These are phyloP conservation scores for Trimorus sp. DNA, from an alignment of 2,888 invertebrate genomes.

Conservation along the genomic window DNA sequence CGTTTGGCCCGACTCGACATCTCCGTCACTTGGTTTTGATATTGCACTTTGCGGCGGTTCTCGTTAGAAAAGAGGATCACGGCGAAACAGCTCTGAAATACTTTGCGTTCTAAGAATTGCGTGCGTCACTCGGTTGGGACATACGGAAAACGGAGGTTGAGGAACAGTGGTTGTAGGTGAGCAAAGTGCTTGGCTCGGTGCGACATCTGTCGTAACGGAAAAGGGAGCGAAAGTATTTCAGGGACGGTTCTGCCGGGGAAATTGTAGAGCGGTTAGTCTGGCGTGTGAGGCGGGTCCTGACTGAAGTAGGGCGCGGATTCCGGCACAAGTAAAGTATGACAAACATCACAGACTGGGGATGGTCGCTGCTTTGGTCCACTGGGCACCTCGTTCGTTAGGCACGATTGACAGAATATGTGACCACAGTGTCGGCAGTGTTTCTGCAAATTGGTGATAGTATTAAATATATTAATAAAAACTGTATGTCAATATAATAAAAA, in stretches of 20 bases:
- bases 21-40: slow-evolving; percentile 65
- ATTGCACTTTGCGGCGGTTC: slow-evolving; percentile 73
- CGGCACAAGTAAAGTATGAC: slow-evolving; percentile 97
- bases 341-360: slow-evolving; percentile 97
- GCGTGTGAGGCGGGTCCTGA: slow-evolving; percentile 87
- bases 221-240: neutral
- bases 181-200: no score
- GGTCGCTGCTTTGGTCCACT: slow-evolving; percentile 93
- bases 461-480: no score
- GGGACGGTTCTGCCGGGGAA: slow-evolving; percentile 2
- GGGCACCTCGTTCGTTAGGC: slow-evolving; percentile 90
- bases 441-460: no score
- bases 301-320: slow-evolving; percentile 96
- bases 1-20: neutral
- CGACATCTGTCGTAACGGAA: neutral
- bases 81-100: slow-evolving; percentile 19
- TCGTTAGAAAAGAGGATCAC: slow-evolving; percentile 50
- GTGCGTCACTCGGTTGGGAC: no score
- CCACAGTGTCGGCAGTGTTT: slow-evolving; percentile 97
- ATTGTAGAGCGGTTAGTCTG: slow-evolving; percentile 71
- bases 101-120: neutral
- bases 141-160: no score
- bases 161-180: no score
- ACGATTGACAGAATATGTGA: slow-evolving; percentile 95
- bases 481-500: no score